Percentiles rank a stretch among this genome's conserved stretches.
phyloP scores from a whole-genome alignment of 1,140 invertebrate species.

The Bradysia coprophila region DNA sequence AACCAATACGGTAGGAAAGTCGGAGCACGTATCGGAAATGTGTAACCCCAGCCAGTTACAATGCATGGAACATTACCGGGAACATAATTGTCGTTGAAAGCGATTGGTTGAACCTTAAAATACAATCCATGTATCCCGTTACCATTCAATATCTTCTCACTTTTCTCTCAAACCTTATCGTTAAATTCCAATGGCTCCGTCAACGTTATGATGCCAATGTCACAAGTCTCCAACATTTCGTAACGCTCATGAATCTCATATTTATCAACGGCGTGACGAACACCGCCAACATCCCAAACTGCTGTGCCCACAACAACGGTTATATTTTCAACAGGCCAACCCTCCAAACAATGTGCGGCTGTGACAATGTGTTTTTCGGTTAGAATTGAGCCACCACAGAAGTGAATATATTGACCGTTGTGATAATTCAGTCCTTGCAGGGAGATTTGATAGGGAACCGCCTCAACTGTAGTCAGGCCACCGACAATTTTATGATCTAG shows the following conservation, averaged over 20 bases:
- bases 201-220: neutral
- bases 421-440: neutral
- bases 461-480: neutral
- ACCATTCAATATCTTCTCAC: no score
- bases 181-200: neutral
- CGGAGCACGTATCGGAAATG: neutral
- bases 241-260: constrained; percentile 16
- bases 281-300: constrained; percentile 24
- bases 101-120: no score
- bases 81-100: neutral
- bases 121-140: no score
- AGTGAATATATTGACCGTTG: constrained; percentile 11
- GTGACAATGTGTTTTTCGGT: constrained; percentile 19
- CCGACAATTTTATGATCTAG: neutral
- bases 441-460: neutral
- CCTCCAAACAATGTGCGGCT: constrained; percentile 22
- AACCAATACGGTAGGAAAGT: neutral
- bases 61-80: neutral
- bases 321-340: constrained; percentile 14
- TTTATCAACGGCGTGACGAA: constrained; percentile 10
- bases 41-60: neutral
- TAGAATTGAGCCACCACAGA: constrained; percentile 24
- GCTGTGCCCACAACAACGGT: constrained; percentile 25
- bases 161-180: no score
- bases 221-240: neutral